A percentile compares a stretch with the other conserved stretches of the same genome.
phyloP scores from a whole-genome alignment of 2,113 vertebrate genomes.

The Eretmochelys imbricata region DNA sequence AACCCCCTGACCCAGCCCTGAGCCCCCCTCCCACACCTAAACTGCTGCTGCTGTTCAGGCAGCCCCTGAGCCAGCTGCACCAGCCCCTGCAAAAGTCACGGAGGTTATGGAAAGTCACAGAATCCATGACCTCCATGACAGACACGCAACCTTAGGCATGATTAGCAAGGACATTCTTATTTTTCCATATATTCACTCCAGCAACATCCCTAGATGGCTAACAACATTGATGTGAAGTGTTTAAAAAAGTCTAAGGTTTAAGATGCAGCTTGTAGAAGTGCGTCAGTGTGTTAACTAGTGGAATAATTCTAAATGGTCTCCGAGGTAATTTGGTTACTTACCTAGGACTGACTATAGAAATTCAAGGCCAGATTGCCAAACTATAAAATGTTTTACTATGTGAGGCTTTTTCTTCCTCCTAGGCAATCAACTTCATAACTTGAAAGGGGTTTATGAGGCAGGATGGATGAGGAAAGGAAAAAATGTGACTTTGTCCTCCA shows the following conservation, averaged over 20 bases:
- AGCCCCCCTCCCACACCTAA: too few relatives aligned
- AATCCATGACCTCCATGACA: too few relatives aligned
- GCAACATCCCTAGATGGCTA: background rate
- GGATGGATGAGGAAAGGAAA: too few relatives aligned
- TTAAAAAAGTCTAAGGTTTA: background rate
- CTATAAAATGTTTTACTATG: rapidly evolving
- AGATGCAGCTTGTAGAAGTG: background rate
- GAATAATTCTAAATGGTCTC: background rate
- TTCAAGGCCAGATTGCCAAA: too few relatives aligned
- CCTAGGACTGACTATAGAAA: background rate
- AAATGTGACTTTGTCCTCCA: background rate
- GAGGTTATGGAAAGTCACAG: too few relatives aligned
- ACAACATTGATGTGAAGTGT: background rate
- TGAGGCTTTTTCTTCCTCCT: background rate
- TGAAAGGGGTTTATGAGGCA: background rate
- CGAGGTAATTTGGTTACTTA: background rate
- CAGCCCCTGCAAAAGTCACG: too few relatives aligned
- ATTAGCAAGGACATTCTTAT: background rate
- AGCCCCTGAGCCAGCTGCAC: too few relatives aligned
- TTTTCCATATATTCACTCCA: background rate
- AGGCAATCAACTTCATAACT: background rate
- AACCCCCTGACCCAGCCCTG: too few relatives aligned
- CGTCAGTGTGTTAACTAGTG: background rate
- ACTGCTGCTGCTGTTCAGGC: too few relatives aligned
- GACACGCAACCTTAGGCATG: too few relatives aligned